Evolutionary conservation across 2,113 vertebrate genomes (phyloP).

Genomic region (Lipotes vexillifer): DNA sequence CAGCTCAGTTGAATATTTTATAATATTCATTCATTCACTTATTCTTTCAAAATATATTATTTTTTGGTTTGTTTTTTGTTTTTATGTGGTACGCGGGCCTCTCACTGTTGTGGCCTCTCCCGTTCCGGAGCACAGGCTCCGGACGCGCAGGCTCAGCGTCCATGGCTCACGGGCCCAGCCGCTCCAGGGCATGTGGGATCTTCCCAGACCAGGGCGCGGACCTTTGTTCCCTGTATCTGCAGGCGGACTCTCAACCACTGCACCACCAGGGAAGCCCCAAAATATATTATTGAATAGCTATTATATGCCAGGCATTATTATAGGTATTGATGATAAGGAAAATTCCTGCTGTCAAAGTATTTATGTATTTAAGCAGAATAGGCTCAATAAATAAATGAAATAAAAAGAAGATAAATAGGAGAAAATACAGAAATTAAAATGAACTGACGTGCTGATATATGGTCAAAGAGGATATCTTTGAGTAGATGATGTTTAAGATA

Average conservation of each 20-base stretch:
- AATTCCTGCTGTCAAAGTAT: background rate
- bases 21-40: background rate
- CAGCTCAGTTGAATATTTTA: background rate
- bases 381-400: background rate
- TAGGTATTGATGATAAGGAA: background rate
- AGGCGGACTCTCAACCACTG: too few species aligned
- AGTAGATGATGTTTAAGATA: background rate
- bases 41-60: background rate
- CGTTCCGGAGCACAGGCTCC: too few species aligned
- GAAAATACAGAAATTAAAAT: background rate
- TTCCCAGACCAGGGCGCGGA: rapidly evolving
- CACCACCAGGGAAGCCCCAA: background rate
- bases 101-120: too few species aligned
- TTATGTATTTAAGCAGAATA: background rate
- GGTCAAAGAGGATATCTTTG: background rate
- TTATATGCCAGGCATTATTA: background rate
- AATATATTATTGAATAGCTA: background rate
- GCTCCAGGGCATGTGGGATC: too few species aligned
- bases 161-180: too few species aligned
- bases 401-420: background rate
- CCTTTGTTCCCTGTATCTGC: too few species aligned
- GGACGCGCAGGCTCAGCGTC: too few species aligned
- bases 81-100: too few species aligned
- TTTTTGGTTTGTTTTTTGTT: too few species aligned
- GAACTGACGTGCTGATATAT: background rate